Evolutionary conservation across 2,797 vertebrate genomes (phyloP).

Genomic region (Sebastes nivosus): DNA sequence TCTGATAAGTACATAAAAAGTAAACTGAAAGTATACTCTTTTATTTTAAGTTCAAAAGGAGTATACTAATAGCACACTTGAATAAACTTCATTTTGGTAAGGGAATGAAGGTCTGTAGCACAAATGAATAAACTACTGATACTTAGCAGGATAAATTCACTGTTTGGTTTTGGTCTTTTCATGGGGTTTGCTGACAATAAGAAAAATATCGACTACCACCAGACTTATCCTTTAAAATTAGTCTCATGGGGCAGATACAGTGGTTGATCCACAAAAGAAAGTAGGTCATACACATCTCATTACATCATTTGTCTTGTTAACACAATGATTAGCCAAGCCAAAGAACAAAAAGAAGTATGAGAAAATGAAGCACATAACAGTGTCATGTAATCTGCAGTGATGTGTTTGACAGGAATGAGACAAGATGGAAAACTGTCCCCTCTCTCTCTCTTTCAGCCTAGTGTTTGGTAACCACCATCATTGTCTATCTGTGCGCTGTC

Average conservation of each 20-base stretch:
- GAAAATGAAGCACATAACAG: background rate
- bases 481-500: background rate
- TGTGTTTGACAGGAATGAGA: constrained; percentile 9
- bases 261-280: background rate
- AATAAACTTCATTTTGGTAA: too few species aligned
- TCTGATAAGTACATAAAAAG: too few species aligned
- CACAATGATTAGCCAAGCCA: background rate
- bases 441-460: background rate
- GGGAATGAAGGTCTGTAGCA: too few species aligned
- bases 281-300: background rate
- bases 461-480: background rate
- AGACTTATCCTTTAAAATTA: background rate
- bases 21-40: too few species aligned
- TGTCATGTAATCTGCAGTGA: background rate
- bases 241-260: background rate
- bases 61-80: too few species aligned
- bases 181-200: too few species aligned
- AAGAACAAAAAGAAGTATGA: background rate
- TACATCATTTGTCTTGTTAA: background rate
- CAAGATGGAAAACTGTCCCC: background rate
- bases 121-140: background rate
- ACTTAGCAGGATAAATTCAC: too few species aligned
- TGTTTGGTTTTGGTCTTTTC: too few species aligned
- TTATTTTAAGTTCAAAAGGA: too few species aligned
- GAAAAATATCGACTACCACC: background rate